Evolutionary conservation across 1,140 invertebrate genomes (phyloP).

Genomic region (Zaprionus ornatus): DNA sequence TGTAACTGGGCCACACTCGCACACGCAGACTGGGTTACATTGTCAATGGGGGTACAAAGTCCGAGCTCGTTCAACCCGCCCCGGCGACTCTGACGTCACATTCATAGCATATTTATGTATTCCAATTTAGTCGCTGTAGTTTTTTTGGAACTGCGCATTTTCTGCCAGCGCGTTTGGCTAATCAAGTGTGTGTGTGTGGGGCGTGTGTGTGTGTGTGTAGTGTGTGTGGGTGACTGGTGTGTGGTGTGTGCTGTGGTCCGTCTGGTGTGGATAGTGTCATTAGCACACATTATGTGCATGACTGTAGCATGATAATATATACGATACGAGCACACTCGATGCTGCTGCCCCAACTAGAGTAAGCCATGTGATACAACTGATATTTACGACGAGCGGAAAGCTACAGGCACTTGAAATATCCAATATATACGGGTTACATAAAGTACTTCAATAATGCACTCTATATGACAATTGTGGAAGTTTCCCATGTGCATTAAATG

Average conservation of each 20-base stretch:
- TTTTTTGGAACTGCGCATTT: conserved; percentile 48
- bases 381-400: neutral
- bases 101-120: conserved; percentile 26
- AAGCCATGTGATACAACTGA: neutral
- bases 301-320: conserved; percentile 25
- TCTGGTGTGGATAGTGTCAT: conserved; percentile 29
- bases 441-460: neutral
- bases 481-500: neutral
- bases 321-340: conserved; percentile 2
- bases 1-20: conserved; percentile 20
- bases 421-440: neutral
- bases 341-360: neutral
- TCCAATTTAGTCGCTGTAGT: conserved; percentile 23
- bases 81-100: conserved; percentile 34
- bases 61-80: conserved; percentile 1
- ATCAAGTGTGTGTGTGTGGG: neutral
- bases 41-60: conserved; percentile 23
- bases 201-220: neutral
- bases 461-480: neutral
- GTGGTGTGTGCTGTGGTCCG: neutral
- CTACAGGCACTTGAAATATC: neutral
- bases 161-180: conserved; percentile 28
- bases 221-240: neutral
- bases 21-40: conserved; percentile 21
- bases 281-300: conserved; percentile 41